Evolutionary conservation across 2,888 invertebrate species (phyloP), one percentile per base, ranked within the genome.

Genomic region (Apoda limacodes): DNA sequence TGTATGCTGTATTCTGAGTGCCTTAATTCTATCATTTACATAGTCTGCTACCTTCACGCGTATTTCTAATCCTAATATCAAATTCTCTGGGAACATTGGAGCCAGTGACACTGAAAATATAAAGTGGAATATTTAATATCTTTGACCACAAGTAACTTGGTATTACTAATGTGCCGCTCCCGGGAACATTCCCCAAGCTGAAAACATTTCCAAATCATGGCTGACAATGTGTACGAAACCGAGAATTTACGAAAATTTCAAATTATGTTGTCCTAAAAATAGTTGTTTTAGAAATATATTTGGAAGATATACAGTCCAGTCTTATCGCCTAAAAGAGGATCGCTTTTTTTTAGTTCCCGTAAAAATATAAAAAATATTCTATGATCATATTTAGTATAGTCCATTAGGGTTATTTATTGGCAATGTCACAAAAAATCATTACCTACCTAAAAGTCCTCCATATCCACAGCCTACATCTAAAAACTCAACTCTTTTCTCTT

Each of bases 391-490:
- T 17, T n/a, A n/a, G 17, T 17, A 17, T 6, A 17, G 7, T 17
- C 5, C 17, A 17, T 5, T 17, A 5, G 17, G 5, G 7, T 6
- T 6, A 17, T 7, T 17, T 17, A 17, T 5, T 6, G 7, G 17
- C 7, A 17, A 17, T 17, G 7, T 6, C 17, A 17, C n/a, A 11
- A 2, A 20, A 30, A 22, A 15, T 22, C 21, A 35, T 35, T 21
- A 35, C 46, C 37, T 78, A 90, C 91, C 88, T 46, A 95, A 67
- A 32, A 99, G 82, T 7, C 99, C 98, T 14, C 98, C 98, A 82
- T 98, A 99, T 1, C 99, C 99, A 80, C 99, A 99, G 1, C 99
- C 99, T 48, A 99, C 86, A 70, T 99, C 99, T 13, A 93, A 89
- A 78, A 97, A 97, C 63, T 96, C 91, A 0, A 99, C 92, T 42